phyloP scores from a whole-genome alignment of 1,140 invertebrate species.

The Zaprionus davidi region DNA sequence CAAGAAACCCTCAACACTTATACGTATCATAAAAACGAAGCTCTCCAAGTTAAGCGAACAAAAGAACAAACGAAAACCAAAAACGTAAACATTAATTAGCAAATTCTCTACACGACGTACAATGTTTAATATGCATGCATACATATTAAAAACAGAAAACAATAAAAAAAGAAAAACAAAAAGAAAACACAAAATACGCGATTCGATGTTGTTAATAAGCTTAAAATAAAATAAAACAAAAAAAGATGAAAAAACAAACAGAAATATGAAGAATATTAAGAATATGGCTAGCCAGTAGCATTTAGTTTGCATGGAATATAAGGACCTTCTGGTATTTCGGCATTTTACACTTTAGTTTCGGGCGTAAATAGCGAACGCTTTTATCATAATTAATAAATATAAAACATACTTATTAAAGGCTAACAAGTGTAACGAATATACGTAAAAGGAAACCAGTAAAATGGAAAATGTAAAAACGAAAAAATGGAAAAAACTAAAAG shows the following conservation, averaged over 20 bases:
- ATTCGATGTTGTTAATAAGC: slow-evolving; percentile 82
- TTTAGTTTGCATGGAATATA: slow-evolving; percentile 63
- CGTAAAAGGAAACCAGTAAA: slow-evolving; percentile 65
- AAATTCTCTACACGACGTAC: slow-evolving; percentile 78
- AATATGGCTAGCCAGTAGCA: slow-evolving; percentile 72
- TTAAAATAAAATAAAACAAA: slow-evolving; percentile 43
- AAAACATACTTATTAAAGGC: slow-evolving; percentile 66
- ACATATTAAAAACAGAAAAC: slow-evolving; percentile 51
- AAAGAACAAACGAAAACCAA: slow-evolving; percentile 59
- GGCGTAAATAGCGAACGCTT: slow-evolving; percentile 77
- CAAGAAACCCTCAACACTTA: slow-evolving; percentile 72
- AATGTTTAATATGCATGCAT: slow-evolving; percentile 68
- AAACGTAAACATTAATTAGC: slow-evolving; percentile 73
- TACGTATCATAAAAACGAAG: slow-evolving; percentile 82
- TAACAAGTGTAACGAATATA: slow-evolving; percentile 80
- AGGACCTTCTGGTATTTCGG: slow-evolving; percentile 21
- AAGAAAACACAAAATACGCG: slow-evolving; percentile 54
- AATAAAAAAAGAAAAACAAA: slow-evolving; percentile 30
- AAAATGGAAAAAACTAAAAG: slow-evolving; percentile 40
- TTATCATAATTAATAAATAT: slow-evolving; percentile 57
- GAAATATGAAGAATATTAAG: slow-evolving; percentile 12
- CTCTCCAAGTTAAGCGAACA: slow-evolving; percentile 74
- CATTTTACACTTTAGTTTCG: slow-evolving; percentile 66
- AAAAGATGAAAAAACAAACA: slow-evolving; percentile 1
- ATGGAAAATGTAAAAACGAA: slow-evolving; percentile 54